phyloP scores from a whole-genome alignment of 2,113 vertebrate genomes.

The Boleophthalmus pectinirostris region DNA sequence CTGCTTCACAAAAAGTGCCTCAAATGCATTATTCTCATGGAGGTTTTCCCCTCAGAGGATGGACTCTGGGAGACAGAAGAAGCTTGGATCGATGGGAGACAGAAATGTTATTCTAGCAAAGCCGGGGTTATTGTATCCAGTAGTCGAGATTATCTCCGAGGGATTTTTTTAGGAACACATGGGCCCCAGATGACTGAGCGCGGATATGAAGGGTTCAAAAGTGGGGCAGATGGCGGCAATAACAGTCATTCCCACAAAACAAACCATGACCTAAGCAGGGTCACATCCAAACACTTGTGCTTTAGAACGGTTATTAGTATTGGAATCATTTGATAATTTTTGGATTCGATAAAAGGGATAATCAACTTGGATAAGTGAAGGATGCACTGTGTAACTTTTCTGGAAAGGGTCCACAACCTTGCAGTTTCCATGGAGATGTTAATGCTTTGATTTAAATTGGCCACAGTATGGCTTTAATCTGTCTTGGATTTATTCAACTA shows the following conservation, averaged over 20 bases:
- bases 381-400: too few relatives aligned
- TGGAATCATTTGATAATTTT: neutral
- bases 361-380: neutral
- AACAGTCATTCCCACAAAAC: slow-evolving; percentile 37
- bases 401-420: too few relatives aligned
- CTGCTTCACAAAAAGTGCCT: slow-evolving; percentile 61
- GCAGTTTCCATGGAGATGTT: too few relatives aligned
- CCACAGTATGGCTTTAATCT: too few relatives aligned
- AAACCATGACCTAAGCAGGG: slow-evolving; percentile 5
- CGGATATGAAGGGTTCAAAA: slow-evolving; percentile 23
- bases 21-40: slow-evolving; percentile 74
- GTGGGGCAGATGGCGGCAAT: slow-evolving; percentile 28
- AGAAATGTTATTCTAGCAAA: slow-evolving; percentile 59
- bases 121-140: slow-evolving; percentile 53
- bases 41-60: slow-evolving; percentile 39
- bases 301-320: too few relatives aligned
- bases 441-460: too few relatives aligned
- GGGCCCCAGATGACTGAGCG: slow-evolving; percentile 56
- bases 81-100: slow-evolving; percentile 23
- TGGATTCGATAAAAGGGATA: neutral
- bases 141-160: slow-evolving; percentile 30
- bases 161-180: slow-evolving; percentile 41
- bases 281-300: slow-evolving; percentile 15
- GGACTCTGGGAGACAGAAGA: slow-evolving; percentile 19
- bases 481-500: too few relatives aligned